Base-by-base conservation (phyloP, 2,113 vertebrate genomes). In the Dicrurus megarhynchus region DNA sequence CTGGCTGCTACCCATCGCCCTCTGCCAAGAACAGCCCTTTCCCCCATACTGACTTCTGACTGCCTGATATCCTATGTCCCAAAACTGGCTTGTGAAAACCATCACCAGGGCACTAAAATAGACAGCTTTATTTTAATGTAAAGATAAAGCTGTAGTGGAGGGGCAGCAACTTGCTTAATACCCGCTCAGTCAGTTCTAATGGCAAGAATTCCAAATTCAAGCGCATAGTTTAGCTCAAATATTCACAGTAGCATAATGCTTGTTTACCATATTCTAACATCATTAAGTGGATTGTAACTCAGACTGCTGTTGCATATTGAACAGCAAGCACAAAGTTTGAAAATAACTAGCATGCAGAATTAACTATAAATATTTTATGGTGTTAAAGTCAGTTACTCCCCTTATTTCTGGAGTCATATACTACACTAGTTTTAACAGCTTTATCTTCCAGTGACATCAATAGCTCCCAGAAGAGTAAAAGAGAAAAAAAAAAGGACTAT, bases 401-500 rank as follows among this genome's bases (percentile, higher is more conserved):
- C 41, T 83, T 32, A 68, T 68, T 93, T 88, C 63, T 52, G 10
- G 11, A 80, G 37, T 76, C n/a, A 59, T 24, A 27, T 37, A 27
- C 44, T 79, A 56, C 41, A 26, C 46, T 71, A 46, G 39, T 74
- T 94, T 93, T 67, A 92, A 90, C 26, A 78, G 35, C 33, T 91
- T 87, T 37, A 79, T 67, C 44, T 75, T 42, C 39, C 32, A 32
- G 24, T 70, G 50, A 84, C 16, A 84, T 69, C n/a, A 61, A 37
- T 13, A 82, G 21, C 39, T 71, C 30, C 30, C 20, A 59, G 30
- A 76, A 70, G 17, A 23, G 32, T 10, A 13, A 75, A 68, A 50
- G 30, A 65, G 35, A 2, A 13, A 23, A 16, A 16, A 60, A 16
- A 39, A 30, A 20, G 17, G 5, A n/a, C 32, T 63, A 52, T 7